Evolutionary conservation across 2,797 vertebrate species (phyloP).

Genomic region (Peromyscus aztecus): DNA sequence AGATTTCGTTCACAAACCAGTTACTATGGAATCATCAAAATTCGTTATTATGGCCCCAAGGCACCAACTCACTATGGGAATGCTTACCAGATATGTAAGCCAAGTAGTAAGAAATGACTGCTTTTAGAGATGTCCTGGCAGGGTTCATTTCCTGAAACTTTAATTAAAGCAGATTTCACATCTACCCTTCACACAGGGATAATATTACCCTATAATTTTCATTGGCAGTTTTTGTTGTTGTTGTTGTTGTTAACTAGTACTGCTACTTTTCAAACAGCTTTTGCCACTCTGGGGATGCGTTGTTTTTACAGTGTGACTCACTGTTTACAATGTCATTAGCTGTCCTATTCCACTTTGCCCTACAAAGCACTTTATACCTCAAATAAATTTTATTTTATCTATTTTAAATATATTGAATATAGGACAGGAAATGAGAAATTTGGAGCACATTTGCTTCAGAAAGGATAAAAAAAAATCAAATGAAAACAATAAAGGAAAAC

Average conservation of each 20-base stretch:
- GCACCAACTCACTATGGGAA: not conserved
- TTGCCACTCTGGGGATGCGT: not conserved
- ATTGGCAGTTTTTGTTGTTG: not conserved
- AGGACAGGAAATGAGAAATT: constrained; percentile 23
- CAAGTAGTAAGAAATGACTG: constrained; percentile 44
- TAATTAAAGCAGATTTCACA: constrained; percentile 54
- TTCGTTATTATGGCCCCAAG: not conserved
- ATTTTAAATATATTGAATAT: constrained; percentile 9
- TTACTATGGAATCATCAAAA: constrained; percentile 20
- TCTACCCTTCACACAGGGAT: constrained; percentile 44
- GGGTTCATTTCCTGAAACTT: constrained; percentile 54
- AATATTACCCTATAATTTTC: constrained; percentile 38
- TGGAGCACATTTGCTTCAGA: constrained; percentile 32
- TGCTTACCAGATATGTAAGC: not conserved
- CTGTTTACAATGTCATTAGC: not conserved
- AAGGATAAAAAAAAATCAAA: not conserved
- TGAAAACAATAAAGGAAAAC: not conserved
- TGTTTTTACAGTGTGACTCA: not conserved
- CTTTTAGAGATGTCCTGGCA: constrained; percentile 39
- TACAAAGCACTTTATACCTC: not conserved
- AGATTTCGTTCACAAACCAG: constrained; percentile 32
- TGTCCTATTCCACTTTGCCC: not conserved
- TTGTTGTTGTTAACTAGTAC: constrained; percentile 37
- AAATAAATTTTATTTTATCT: constrained; percentile 48
- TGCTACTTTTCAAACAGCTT: constrained; percentile 16